Base-by-base conservation (phyloP, 92 coral and sea anemone species). In the Isaurus tuberculatus region DNA sequence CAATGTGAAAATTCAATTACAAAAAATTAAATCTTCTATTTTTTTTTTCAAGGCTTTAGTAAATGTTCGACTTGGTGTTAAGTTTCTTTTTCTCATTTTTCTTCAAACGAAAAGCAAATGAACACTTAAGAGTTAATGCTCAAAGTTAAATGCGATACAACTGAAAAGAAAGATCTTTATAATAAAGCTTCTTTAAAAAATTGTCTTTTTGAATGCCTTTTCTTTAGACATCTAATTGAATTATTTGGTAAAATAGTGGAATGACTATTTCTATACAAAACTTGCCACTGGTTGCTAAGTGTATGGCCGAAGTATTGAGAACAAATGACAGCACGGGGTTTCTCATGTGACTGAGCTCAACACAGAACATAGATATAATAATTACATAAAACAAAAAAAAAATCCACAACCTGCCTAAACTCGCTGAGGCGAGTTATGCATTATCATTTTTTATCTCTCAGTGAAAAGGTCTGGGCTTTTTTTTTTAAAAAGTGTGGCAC, bases 241-340 rank as follows among this genome's bases (percentile, higher is more conserved):
- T 27, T 8, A 22, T 29, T 63, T 28, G 0, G 16, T 5, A 27
- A 19, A 34, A 34, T 43, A 57, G 27, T 20, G 51, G 28, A 22
- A 7, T 7, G 19, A 77, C 31, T 34, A 51, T 75, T 48, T 57
- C 13, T 33, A 58, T 34, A 57, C 69, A 57, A 20, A 16, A 32
- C 8, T 63, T 63, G 14, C 11, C 11, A 44, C 67, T 65, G 69
- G 70, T 77, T 77, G 82, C 82, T 77, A 58, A 36, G 82, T 60
- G 55, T 57, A 31, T 32, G 55, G 34, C 70, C 58, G 82, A 30
- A 51, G 82, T 57, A 77, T 77, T 77, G 68, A 77, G 68, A 27
- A 75, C 81, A 75, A 75, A 77, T 58, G 70, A 58, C 44, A 34
- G 22, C 82, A 57, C 22, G 82, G 82, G 82, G 82, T 60, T 20